Conservation (phyloP, 2,113 vertebrate species). For the Odobenus rosmarus region DNA sequence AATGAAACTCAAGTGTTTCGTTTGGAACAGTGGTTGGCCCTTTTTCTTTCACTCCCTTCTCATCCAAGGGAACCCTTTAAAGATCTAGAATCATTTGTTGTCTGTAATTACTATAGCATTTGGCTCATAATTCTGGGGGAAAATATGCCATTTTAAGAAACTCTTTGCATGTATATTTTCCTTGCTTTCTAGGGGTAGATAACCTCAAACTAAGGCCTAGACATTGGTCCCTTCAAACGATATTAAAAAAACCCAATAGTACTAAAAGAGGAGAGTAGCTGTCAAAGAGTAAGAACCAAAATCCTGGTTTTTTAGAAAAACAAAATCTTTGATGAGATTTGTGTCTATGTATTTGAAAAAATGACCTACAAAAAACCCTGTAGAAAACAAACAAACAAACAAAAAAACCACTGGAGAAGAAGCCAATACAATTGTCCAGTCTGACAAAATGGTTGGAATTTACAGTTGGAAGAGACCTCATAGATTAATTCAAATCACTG, state of each 20-base stretch:
- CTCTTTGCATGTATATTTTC: neutral
- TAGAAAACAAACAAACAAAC: neutral
- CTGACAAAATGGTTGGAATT: neutral
- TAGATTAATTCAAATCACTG: neutral
- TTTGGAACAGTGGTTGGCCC: neutral
- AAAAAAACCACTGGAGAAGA: neutral
- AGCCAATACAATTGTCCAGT: neutral
- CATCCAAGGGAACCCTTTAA: neutral
- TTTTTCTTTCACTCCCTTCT: neutral
- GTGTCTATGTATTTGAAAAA: neutral
- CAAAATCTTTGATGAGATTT: neutral
- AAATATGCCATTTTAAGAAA: constrained; percentile 16
- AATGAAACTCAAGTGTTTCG: constrained; percentile 31
- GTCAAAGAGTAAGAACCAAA: constrained; percentile 32
- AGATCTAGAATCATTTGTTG: neutral
- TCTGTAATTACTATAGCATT: neutral
- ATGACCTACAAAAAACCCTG: neutral
- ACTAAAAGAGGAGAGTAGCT: neutral
- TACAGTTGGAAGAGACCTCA: neutral
- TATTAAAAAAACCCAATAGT: neutral
- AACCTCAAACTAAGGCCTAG: constrained; percentile 34
- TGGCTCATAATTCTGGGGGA: constrained; percentile 19
- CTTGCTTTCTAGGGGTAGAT: constrained; percentile 34
- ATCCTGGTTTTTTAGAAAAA: neutral
- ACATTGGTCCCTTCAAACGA: neutral